Percentiles rank a stretch among this genome's conserved stretches.
Conservation (phyloP, 2,888 invertebrate genomes). For the Tipula vernalis region DNA sequence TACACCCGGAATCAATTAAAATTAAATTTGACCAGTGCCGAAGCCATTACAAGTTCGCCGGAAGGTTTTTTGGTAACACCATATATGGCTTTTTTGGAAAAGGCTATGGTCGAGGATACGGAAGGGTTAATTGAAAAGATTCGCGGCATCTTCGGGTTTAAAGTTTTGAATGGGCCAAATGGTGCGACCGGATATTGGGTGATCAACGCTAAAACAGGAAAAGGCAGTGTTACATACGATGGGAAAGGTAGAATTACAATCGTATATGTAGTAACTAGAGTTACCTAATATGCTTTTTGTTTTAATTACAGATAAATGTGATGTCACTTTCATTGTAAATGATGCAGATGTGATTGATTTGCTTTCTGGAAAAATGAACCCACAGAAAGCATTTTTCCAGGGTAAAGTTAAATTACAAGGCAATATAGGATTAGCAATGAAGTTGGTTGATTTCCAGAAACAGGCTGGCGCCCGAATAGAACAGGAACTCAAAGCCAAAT, state of each 20-base stretch:
- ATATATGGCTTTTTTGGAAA: conserved; percentile 69
- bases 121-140: conserved; percentile 74
- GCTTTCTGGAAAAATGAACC: conserved; percentile 82
- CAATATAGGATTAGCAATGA: conserved; percentile 94
- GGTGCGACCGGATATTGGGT: conserved; percentile 77
- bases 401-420: conserved; percentile 95
- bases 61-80: conserved; percentile 67
- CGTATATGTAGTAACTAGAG: no score
- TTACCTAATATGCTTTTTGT: no score
- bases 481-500: background rate
- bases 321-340: conserved; percentile 77
- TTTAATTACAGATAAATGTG: conserved; percentile 56
- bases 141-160: conserved; percentile 81
- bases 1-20: background rate
- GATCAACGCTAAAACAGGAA: conserved; percentile 81
- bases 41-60: conserved; percentile 29
- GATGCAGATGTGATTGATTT: conserved; percentile 82
- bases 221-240: conserved; percentile 72
- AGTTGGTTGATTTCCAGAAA: conserved; percentile 61
- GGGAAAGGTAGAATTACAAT: conserved; percentile 38
- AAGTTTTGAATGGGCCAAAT: conserved; percentile 64
- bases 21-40: background rate
- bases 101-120: conserved; percentile 66
- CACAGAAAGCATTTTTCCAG: conserved; percentile 92
- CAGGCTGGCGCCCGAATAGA: background rate